phyloP scores from a whole-genome alignment of 2,113 vertebrate genomes.

The Petroica traversi region DNA sequence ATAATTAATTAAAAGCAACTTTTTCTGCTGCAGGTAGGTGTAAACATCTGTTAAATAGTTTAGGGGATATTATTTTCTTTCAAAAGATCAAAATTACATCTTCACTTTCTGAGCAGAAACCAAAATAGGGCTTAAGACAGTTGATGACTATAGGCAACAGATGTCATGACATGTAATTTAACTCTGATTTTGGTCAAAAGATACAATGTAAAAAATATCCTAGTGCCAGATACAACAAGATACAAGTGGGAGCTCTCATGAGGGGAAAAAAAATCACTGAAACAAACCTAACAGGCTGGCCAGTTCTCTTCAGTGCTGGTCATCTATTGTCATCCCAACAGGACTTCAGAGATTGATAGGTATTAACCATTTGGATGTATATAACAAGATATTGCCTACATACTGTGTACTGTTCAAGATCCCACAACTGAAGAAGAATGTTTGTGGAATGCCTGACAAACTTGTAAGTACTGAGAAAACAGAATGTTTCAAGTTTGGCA shows the following conservation, averaged over 20 bases:
- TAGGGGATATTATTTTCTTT: not conserved
- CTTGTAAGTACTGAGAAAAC: not conserved
- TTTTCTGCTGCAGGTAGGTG: not conserved
- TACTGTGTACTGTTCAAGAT: not conserved
- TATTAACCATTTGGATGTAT: not conserved
- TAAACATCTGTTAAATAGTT: not conserved
- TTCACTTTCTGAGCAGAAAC: not conserved
- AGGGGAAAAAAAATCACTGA: too few relatives aligned
- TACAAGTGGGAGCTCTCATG: not conserved
- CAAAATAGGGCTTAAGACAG: not conserved
- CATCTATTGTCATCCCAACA: not conserved
- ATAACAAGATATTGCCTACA: not conserved
- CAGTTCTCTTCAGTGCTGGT: not conserved
- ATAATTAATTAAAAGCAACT: not conserved
- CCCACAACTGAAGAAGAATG: not conserved
- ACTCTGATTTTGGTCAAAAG: not conserved
- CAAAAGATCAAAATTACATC: not conserved
- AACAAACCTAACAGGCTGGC: not conserved
- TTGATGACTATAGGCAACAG: not conserved
- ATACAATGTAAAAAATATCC: not conserved
- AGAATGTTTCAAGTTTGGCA: not conserved
- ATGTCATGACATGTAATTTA: not conserved
- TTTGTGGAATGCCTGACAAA: not conserved
- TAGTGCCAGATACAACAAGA: not conserved
- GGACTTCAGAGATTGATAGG: not conserved